Conservation (phyloP, 2,797 vertebrate species). For the Chelidonichthys spinosus region DNA sequence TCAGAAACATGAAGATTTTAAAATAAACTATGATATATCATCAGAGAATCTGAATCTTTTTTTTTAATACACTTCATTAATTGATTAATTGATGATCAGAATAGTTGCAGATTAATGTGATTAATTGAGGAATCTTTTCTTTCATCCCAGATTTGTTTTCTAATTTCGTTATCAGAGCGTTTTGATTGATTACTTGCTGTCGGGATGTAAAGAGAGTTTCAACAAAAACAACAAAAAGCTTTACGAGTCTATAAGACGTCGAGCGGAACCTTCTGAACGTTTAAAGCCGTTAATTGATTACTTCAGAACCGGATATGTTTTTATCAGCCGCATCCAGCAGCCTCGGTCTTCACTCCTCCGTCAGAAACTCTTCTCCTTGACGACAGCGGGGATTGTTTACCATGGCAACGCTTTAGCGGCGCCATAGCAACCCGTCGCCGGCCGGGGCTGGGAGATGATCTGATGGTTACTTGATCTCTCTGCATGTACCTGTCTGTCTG, state of each 20-base stretch:
- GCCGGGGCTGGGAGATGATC: slow-evolving; percentile 46
- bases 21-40: neutral
- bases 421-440: slow-evolving; percentile 55
- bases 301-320: slow-evolving; percentile 24
- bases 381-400: slow-evolving; percentile 72
- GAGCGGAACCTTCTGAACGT: neutral
- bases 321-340: slow-evolving; percentile 34
- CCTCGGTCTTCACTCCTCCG: slow-evolving; percentile 10
- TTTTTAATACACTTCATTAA: neutral
- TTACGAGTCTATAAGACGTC: neutral
- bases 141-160: neutral
- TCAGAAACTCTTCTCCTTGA: slow-evolving; percentile 59
- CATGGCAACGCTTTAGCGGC: slow-evolving; percentile 62
- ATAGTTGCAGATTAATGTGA: neutral
- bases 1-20: neutral
- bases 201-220: neutral
- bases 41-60: neutral
- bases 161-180: neutral
- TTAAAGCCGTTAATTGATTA: slow-evolving; percentile 14
- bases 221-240: neutral
- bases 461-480: slow-evolving; percentile 63
- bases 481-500: slow-evolving; percentile 28
- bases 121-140: neutral
- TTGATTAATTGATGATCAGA: neutral
- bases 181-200: neutral